Evolutionary conservation across 2,113 vertebrate species (phyloP).

Genomic region (Desmodus rotundus): DNA sequence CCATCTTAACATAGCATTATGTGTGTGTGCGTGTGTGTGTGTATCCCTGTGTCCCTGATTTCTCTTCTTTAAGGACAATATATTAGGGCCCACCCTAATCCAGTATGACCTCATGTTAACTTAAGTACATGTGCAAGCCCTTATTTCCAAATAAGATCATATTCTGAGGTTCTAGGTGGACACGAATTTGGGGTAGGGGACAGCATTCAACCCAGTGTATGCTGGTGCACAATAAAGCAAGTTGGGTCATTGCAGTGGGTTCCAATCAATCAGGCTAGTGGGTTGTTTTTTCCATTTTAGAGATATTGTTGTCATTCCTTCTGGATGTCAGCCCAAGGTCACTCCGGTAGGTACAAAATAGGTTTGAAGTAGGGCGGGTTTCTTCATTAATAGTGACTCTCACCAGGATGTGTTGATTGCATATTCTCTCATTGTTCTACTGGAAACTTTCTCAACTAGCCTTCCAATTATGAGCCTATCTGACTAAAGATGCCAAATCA

Average conservation of each 20-base stretch:
- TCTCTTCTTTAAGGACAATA: neutral
- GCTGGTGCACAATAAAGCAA: neutral
- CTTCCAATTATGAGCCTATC: neutral
- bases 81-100: neutral
- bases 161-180: neutral
- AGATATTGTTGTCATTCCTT: neutral
- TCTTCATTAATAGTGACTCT: neutral
- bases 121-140: neutral
- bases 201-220: neutral
- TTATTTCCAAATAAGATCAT: neutral
- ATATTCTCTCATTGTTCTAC: neutral
- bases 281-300: neutral
- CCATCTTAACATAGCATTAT: neutral
- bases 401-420: neutral
- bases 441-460: neutral
- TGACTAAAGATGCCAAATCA: neutral
- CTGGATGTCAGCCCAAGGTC: neutral
- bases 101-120: neutral
- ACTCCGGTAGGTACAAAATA: neutral
- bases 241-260: neutral
- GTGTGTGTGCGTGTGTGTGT: neutral
- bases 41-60: neutral
- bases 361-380: neutral
- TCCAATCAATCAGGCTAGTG: neutral
- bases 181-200: neutral